Percentiles rank a stretch among this genome's conserved stretches.
Conservation (phyloP, 2,797 vertebrate genomes). For the Catostomus latipinnis region DNA sequence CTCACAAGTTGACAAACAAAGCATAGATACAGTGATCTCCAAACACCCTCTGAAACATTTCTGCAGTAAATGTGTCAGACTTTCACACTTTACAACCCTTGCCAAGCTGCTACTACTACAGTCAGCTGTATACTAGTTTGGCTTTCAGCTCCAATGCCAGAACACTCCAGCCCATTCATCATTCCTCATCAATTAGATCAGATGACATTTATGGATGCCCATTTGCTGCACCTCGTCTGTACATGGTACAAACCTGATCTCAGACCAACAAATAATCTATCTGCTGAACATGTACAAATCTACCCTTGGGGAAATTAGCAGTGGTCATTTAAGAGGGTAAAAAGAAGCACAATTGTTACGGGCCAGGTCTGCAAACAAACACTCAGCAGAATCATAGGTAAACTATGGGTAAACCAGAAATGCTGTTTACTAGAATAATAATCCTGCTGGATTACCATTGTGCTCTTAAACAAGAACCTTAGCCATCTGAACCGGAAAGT, state of each 20-base stretch:
- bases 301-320: not conserved
- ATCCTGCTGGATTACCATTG: not conserved
- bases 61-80: conserved; percentile 6
- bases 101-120: conserved; percentile 16
- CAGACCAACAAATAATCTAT: conserved; percentile 1
- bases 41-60: conserved; percentile 4
- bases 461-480: conserved; percentile 1
- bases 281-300: not conserved
- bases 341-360: not conserved
- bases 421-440: too few species aligned
- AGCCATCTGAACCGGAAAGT: not conserved
- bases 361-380: not conserved
- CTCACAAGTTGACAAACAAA: not conserved
- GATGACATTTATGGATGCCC: conserved; percentile 32
- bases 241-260: conserved; percentile 3
- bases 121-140: conserved; percentile 5
- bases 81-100: not conserved
- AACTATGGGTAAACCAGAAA: not conserved
- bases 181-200: conserved; percentile 46
- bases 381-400: not conserved
- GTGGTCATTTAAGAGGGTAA: not conserved
- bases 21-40: not conserved
- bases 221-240: conserved; percentile 12
- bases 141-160: conserved; percentile 32
- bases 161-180: conserved; percentile 31